These are phyloP conservation scores for Sebastes alutus DNA, from an alignment of 2,797 vertebrate species.

Conservation along the genomic window DNA sequence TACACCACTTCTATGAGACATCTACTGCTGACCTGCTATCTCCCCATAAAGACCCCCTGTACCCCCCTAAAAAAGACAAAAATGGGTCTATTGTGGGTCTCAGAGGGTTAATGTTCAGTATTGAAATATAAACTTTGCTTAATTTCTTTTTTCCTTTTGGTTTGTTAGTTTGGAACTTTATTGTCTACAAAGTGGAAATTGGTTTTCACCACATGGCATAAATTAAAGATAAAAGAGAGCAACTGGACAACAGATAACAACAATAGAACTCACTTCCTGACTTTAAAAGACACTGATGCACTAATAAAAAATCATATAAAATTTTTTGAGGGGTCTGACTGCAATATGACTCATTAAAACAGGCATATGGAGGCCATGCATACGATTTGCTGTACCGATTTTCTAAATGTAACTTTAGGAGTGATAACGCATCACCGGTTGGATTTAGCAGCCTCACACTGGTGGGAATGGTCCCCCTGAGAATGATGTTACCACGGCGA, in stretches of 20 bases:
- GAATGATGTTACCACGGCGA: constrained; percentile 71
- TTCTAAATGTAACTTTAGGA: constrained; percentile 4
- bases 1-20: too few species aligned
- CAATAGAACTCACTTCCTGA: not conserved
- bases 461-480: constrained; percentile 65
- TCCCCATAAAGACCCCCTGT: too few species aligned
- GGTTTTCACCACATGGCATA: not conserved
- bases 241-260: not conserved
- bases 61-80: too few species aligned
- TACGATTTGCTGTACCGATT: not conserved
- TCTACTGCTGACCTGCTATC: too few species aligned
- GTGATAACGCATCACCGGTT: constrained; percentile 22
- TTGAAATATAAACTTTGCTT: not conserved
- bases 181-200: not conserved
- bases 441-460: constrained; percentile 51
- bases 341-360: not conserved
- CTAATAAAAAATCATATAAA: not conserved
- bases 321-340: not conserved
- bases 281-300: not conserved
- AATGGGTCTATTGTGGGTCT: too few species aligned
- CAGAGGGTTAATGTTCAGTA: too few species aligned
- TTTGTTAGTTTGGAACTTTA: not conserved
- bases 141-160: not conserved
- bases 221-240: not conserved
- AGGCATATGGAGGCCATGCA: not conserved